Evolutionary conservation across 1,140 invertebrate genomes (phyloP), one percentile per base, ranked within the genome.

Genomic region (Neodiprion lecontei): DNA sequence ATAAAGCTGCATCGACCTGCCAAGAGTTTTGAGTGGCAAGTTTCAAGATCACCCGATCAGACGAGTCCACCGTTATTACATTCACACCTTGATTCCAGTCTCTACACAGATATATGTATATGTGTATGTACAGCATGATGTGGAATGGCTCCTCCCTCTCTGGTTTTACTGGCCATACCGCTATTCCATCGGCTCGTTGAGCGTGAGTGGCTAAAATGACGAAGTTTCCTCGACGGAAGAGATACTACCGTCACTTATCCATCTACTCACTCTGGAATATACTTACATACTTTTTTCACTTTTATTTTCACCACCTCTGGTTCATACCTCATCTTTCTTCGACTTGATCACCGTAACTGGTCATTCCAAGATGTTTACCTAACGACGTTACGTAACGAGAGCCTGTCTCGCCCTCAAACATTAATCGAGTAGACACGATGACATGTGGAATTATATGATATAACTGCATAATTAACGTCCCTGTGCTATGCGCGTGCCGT

Each of bases 11-110:
- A 40, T 40, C 28, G 28, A 40, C 1, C 28, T 40, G 28, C 28
- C 28, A 61, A 9, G n/a, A 61, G 53, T 9, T 61, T 61, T 17
- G 74, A 80, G 79, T 79, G 77, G 75, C 75, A 80, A 80, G 77
- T 80, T 80, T 81, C 75, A 77, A 79, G 76, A 78, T 81, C 73
- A 76, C 67, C 76, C 79, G 73, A 81, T 81, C 73, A 74, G 74
- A 81, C 80, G 76, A 80, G 77, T 76, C 75, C 67, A 67, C 69
- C 80, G 80, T 81, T 81, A 76, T 73, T 76, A 72, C 77, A 79
- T 79, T 49, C 77, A 74, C 65, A 73, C 67, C 66, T 78, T 78
- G 76, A 81, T 79, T 79, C 76, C 48, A 48, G 53, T 61, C 74
- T 48, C 77, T 71, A 78, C 77, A 9, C 28, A 5, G 28, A 40